phyloP scores from a whole-genome alignment of 2,888 invertebrate species.

The Acheta domesticus region DNA sequence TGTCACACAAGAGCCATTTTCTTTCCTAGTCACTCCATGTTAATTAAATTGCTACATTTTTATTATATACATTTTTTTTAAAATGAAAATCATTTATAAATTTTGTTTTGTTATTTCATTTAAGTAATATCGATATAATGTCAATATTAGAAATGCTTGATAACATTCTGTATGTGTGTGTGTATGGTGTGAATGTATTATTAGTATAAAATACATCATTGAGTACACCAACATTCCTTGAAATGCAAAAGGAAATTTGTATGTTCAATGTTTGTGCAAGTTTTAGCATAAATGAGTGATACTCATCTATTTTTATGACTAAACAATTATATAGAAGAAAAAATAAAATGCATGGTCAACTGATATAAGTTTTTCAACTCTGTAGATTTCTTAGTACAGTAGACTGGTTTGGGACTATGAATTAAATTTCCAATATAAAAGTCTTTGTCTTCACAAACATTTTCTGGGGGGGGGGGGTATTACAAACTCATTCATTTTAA shows the following conservation, averaged over 20 bases:
- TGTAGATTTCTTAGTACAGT: too few species aligned
- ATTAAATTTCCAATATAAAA: too few species aligned
- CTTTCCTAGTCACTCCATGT: not conserved
- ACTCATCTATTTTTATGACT: conserved; percentile 18
- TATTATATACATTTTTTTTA: not conserved
- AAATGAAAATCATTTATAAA: not conserved
- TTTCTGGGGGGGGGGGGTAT: too few species aligned
- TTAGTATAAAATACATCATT: not conserved
- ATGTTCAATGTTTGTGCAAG: not conserved
- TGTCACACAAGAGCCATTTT: conserved; percentile 4
- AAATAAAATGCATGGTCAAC: conserved; percentile 5
- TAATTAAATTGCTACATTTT: not conserved
- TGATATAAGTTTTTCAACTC: not conserved
- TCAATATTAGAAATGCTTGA: not conserved
- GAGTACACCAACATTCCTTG: not conserved
- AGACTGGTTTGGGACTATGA: too few species aligned
- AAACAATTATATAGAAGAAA: conserved; percentile 10
- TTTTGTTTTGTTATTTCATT: not conserved
- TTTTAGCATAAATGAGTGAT: conserved; percentile 11
- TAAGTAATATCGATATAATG: not conserved
- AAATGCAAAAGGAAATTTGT: conserved; percentile 3
- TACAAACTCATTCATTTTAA: too few species aligned
- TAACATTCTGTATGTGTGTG: not conserved
- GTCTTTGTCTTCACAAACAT: too few species aligned
- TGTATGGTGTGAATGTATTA: not conserved